phyloP scores from a whole-genome alignment of 53 echinoderm and acorn worm genomes.

The Echinarachnius parma region DNA sequence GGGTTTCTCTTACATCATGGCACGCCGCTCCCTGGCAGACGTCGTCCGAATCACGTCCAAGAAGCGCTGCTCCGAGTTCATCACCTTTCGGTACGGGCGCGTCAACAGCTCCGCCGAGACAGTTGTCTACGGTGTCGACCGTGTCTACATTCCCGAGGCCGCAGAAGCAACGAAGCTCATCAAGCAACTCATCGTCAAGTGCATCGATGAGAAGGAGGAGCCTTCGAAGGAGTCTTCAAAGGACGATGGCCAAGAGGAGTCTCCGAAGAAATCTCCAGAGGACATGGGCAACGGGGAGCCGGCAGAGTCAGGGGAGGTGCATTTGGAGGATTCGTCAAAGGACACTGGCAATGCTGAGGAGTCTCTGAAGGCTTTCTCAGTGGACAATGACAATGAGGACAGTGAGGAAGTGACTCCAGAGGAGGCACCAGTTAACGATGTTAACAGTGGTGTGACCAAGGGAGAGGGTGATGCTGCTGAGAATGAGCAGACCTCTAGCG shows the following conservation, averaged over 20 bases:
- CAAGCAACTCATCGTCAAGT: constrained; percentile 75
- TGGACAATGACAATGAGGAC: background rate
- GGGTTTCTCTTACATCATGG: constrained; percentile 88
- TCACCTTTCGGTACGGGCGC: constrained; percentile 93
- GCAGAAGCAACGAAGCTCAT: constrained; percentile 87
- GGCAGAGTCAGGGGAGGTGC: no score
- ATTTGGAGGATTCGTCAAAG: no score
- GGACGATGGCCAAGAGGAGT: constrained; percentile 39
- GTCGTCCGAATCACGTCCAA: constrained; percentile 95
- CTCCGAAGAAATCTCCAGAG: background rate
- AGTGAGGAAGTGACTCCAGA: constrained; percentile 19
- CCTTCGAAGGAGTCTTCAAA: constrained; percentile 16
- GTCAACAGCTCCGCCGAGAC: constrained; percentile 71
- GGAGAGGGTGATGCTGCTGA: background rate
- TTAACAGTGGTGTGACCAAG: background rate
- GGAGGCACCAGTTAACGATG: background rate
- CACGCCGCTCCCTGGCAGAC: constrained; percentile 75
- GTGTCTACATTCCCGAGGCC: constrained; percentile 84
- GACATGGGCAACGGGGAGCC: background rate
- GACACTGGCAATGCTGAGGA: background rate
- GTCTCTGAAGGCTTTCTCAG: background rate
- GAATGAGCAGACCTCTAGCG: background rate
- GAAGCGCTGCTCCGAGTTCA: constrained; percentile 93
- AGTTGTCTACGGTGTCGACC: constrained; percentile 61
- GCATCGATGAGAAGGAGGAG: constrained; percentile 59